phyloP scores from a whole-genome alignment of 37 sponge, comb jelly and placozoan genomes.

The Agelas oroides region DNA sequence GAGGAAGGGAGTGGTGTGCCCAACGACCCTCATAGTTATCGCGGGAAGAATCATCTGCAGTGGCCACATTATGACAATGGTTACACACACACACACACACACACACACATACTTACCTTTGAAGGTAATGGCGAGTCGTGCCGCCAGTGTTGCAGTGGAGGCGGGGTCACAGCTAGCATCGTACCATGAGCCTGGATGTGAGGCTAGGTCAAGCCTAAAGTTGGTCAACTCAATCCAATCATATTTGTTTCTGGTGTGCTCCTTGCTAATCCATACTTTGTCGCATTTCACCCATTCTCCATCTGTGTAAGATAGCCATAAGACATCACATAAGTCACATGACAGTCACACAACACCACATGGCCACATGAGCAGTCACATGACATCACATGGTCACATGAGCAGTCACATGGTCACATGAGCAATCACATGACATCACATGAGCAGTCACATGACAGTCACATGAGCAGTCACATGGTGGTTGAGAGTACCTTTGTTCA shows the following conservation, averaged over 20 bases:
- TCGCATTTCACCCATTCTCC: slow-evolving; percentile 66
- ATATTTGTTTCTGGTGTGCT: slow-evolving; percentile 7
- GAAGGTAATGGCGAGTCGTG: slow-evolving; percentile 49
- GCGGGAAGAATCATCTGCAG: no score
- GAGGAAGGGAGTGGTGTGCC: slow-evolving; percentile 64
- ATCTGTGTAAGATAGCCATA: no score
- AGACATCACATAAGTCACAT: background rate
- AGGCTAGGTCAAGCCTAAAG: slow-evolving; percentile 58
- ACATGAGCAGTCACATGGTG: background rate
- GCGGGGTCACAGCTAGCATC: no score
- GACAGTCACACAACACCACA: no score
- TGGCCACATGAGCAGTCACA: no score
- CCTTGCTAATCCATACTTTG: slow-evolving; percentile 23
- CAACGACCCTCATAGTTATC: background rate
- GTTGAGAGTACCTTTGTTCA: slow-evolving; percentile 30
- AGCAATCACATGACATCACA: background rate
- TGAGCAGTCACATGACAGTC: background rate
- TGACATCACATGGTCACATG: no score
- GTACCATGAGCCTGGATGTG: no score
- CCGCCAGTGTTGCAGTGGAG: slow-evolving; percentile 34
- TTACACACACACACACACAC: no score
- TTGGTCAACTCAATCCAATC: slow-evolving; percentile 49
- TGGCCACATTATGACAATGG: no score
- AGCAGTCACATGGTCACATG: background rate
- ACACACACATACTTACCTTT: slow-evolving; percentile 24